Evolutionary conservation across 1,140 invertebrate genomes (phyloP).

Genomic region (Ptiloglossa arizonensis): DNA sequence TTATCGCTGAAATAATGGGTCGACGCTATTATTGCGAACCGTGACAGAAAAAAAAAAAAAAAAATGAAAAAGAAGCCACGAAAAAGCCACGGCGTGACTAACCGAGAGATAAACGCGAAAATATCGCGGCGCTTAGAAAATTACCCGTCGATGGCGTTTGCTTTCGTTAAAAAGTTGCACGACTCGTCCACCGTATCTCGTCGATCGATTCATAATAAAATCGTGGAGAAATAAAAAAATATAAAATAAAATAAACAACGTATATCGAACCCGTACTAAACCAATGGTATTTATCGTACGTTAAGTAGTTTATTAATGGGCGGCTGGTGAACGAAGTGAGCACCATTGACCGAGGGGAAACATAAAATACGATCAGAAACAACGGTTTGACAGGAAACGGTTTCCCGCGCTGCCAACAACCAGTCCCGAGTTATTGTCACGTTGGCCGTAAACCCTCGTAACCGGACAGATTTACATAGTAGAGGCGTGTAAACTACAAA

Average conservation of each 20-base stretch:
- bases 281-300: neutral
- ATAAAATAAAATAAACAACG: no score
- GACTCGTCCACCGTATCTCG: neutral
- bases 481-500: constrained; percentile 1
- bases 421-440: constrained; percentile 12
- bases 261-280: no score
- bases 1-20: constrained; percentile 28
- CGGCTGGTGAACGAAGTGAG: neutral
- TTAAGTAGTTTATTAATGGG: constrained; percentile 14
- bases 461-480: constrained; percentile 32
- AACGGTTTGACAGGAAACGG: constrained; percentile 6
- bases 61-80: no score
- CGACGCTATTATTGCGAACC: neutral
- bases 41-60: neutral
- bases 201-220: neutral
- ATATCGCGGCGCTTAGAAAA: constrained; percentile 26
- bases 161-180: neutral
- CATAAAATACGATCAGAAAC: constrained; percentile 16
- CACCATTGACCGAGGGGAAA: neutral
- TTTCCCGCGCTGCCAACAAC: constrained; percentile 16
- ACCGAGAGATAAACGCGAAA: constrained; percentile 20
- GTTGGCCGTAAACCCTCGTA: neutral
- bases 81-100: no score
- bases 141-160: neutral
- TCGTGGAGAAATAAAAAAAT: no score